Evolutionary conservation across 2,113 vertebrate species (phyloP).

Genomic region (Nibea albiflora): DNA sequence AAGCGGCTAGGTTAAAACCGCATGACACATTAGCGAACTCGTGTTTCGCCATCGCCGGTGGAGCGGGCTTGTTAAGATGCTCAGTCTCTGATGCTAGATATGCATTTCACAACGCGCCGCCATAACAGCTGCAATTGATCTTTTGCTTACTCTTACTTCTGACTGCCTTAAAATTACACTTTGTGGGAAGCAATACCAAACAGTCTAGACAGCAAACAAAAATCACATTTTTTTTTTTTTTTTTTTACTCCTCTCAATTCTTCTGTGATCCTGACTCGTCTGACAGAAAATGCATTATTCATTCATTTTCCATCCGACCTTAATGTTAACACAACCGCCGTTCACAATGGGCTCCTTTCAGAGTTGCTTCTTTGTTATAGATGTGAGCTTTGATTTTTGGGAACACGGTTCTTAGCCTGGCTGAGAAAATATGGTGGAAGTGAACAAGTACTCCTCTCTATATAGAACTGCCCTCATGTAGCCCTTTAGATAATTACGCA

Average conservation of each 20-base stretch:
- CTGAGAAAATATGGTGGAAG: neutral
- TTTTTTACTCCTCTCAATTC: neutral
- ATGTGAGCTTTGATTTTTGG: neutral
- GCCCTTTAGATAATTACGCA: neutral
- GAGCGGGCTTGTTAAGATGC: slow-evolving; percentile 22
- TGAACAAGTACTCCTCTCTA: neutral
- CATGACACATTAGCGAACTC: neutral
- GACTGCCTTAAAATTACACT: neutral
- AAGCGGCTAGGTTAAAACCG: neutral
- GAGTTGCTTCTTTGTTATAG: neutral
- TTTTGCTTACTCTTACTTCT: slow-evolving; percentile 24
- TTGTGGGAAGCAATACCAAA: slow-evolving; percentile 10
- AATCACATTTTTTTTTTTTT: neutral
- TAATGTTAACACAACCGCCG: slow-evolving; percentile 6
- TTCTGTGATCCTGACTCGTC: neutral
- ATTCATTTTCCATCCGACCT: slow-evolving; percentile 32
- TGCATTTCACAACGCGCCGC: slow-evolving; percentile 13
- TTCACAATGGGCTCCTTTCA: neutral
- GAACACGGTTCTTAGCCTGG: neutral
- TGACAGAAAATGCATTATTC: slow-evolving; percentile 38
- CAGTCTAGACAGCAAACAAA: neutral
- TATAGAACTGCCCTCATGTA: neutral
- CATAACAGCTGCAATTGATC: slow-evolving; percentile 28
- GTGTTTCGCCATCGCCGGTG: neutral
- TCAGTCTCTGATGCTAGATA: slow-evolving; percentile 21